These are phyloP conservation scores for Fratercula arctica DNA, from an alignment of 2,797 vertebrate genomes.

Conservation along the genomic window DNA sequence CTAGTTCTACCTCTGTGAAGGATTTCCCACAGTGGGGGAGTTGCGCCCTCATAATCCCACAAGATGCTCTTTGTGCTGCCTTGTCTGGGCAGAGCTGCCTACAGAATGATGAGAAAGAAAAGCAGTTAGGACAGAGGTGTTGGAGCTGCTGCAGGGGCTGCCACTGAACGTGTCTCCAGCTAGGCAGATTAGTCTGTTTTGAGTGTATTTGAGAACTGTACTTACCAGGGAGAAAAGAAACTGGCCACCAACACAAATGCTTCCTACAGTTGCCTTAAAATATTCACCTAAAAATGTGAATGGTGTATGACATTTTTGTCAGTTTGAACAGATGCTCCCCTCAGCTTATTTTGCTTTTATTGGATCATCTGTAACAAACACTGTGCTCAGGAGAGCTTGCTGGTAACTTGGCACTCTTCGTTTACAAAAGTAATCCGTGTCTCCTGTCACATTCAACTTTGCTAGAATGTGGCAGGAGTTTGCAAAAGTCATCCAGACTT, in stretches of 20 bases:
- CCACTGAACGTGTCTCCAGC: not conserved
- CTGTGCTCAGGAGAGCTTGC: not conserved
- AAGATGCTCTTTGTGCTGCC: not conserved
- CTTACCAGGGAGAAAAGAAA: not conserved
- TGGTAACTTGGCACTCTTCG: not conserved
- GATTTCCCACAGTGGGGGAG: rapidly evolving
- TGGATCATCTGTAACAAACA: conserved; percentile 14
- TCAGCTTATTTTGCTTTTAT: not conserved
- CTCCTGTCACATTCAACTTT: not conserved
- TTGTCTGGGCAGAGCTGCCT: not conserved
- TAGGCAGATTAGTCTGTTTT: not conserved
- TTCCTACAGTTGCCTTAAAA: not conserved
- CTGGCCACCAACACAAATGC: not conserved
- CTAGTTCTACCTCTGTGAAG: not conserved
- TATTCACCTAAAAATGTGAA: not conserved
- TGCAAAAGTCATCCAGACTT: not conserved
- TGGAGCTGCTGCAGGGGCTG: not conserved
- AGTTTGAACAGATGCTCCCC: not conserved
- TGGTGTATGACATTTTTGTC: not conserved
- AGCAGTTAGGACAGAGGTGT: not conserved
- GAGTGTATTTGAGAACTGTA: not conserved
- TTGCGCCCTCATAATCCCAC: not conserved
- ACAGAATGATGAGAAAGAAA: not conserved
- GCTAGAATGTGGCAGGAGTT: not conserved
- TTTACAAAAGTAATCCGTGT: conserved; percentile 4